Evolutionary conservation across 2,888 invertebrate genomes (phyloP), one percentile per base, ranked within the genome.

Genomic region (Leptarthrus brevirostris): DNA sequence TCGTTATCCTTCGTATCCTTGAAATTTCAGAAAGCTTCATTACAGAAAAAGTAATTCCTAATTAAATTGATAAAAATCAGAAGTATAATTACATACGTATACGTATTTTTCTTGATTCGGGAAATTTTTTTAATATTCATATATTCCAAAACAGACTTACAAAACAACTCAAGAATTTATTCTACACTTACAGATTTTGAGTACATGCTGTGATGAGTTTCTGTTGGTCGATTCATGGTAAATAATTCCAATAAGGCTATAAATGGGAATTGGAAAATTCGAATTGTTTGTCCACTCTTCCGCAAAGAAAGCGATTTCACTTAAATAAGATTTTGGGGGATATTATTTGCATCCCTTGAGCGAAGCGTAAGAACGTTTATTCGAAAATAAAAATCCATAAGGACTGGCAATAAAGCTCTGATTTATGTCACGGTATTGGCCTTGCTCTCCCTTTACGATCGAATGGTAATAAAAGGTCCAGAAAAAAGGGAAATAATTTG

Each of bases 351-450:
- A 64, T 64, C 64, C 64, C 44, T 18, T n/a, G 24, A 22, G 44
- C 64, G 20, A 64, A 64, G 44, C 20, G 47, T 24, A 22, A 20
- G 54, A 47, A 64, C 47, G 22, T 40, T 36, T 58, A 58, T 58
- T 34, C 36, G n/a, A n/a, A 36, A 36, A 40, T 64, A 64, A 64
- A 64, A 64, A 64, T 64, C 47, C 64, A 64, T 64, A 64, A 64
- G 22, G 64, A 22, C 64, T 47, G 26, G 64, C 22, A 64, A 44
- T 64, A 64, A 64, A 64, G 24, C 44, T 47, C 47, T 64, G 64
- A 64, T 64, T 64, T 64, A 64, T 64, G 64, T 64, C 24, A 64
- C 64, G 64, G 26, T 44, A 64, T 44, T 47, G 44, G 44, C 16
- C 47, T 44, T 24, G 8, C 16, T 24, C 64, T 64, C 47, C 64